These are phyloP conservation scores for Thamnophis sirtalis DNA, from an alignment of 2,113 vertebrate species.

Conservation along the genomic window DNA sequence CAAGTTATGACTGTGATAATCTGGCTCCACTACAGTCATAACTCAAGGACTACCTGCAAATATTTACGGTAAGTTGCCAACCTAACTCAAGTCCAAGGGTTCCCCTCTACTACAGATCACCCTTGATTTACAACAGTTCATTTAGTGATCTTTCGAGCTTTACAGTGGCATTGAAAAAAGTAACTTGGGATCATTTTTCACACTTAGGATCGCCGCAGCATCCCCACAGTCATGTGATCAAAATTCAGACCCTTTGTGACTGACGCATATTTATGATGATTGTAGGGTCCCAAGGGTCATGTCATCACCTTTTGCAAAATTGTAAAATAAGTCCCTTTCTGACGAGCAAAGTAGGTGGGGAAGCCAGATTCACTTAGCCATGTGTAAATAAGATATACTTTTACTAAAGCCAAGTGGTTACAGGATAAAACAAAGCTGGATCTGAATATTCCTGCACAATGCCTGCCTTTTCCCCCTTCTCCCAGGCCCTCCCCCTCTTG, in stretches of 20 bases:
- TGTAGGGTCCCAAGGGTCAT: neutral
- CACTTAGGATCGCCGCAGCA: too few species aligned
- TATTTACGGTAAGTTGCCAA: neutral
- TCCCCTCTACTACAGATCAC: neutral
- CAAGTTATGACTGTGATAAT: too few species aligned
- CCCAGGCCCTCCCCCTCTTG: neutral
- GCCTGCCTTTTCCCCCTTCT: neutral
- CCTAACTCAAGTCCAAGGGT: neutral
- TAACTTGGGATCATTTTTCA: too few species aligned
- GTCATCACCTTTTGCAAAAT: neutral
- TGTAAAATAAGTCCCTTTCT: neutral
- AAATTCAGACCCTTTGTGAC: too few species aligned
- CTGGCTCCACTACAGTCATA: too few species aligned
- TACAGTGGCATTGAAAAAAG: too few species aligned
- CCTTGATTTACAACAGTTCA: too few species aligned
- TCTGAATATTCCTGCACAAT: neutral
- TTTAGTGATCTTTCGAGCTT: too few species aligned
- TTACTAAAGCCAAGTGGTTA: neutral
- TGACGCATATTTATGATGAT: too few species aligned
- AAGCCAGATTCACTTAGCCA: neutral
- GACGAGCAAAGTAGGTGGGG: neutral
- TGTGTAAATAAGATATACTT: neutral
- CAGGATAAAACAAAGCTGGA: neutral
- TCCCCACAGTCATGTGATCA: too few species aligned
- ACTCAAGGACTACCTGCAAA: neutral